Conservation (phyloP, 2,797 vertebrate species). For the Myioborus melanocephalus region DNA sequence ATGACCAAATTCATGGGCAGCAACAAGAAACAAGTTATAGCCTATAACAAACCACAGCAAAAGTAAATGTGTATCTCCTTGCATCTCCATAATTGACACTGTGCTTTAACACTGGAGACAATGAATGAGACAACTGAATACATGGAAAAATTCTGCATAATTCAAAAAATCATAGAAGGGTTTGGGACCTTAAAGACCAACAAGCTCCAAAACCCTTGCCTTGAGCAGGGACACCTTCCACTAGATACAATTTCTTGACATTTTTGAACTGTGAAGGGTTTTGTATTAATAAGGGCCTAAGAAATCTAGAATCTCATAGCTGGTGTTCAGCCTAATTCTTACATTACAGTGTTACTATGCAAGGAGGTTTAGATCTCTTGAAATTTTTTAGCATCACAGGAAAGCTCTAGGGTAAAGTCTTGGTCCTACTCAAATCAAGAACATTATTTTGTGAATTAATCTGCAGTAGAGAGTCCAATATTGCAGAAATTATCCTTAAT, state of each 20-base stretch:
- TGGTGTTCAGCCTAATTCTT: not conserved
- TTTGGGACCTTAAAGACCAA: not conserved
- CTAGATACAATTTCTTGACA: not conserved
- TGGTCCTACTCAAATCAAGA: not conserved
- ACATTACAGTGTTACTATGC: not conserved
- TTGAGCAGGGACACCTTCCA: no score
- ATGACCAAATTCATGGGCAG: conserved; percentile 89
- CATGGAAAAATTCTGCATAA: not conserved
- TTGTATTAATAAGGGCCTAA: not conserved
- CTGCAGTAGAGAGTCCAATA: not conserved
- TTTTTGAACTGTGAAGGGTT: not conserved
- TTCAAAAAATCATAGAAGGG: not conserved
- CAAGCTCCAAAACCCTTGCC: not conserved
- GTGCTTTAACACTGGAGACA: not conserved
- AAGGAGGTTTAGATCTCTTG: not conserved
- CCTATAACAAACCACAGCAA: conserved; percentile 69
- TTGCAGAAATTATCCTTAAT: not conserved
- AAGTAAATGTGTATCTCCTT: not conserved
- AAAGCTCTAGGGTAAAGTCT: not conserved
- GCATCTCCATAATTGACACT: not conserved
- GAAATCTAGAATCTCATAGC: accelerated
- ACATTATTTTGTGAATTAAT: not conserved
- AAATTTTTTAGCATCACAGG: not conserved
- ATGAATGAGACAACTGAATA: not conserved
- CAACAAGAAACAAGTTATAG: conserved; percentile 84